Evolutionary conservation across 2,888 invertebrate genomes (phyloP), one percentile per base, ranked within the genome.

Genomic region (Trichopoda pennipes): DNA sequence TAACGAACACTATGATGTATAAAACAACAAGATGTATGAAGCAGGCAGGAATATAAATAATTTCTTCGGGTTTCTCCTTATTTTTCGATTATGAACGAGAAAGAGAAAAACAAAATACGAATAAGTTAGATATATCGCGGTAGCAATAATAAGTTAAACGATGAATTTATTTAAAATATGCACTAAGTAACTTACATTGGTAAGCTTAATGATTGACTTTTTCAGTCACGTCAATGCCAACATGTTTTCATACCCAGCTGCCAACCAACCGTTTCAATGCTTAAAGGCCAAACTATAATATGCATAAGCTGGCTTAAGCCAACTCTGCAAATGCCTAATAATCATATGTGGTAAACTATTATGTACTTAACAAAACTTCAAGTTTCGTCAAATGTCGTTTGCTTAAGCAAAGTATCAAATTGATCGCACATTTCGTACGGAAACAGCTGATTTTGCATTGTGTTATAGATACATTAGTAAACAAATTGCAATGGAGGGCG

Each of bases 191-290:
- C 86, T 89, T 86, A 87, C 89, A 89, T 88, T 86, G 88, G 87
- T 88, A 89, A 87, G 88, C 89, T 86, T 84, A 84, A 88, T 88
- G 88, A 89, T 89, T 88, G 89, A 87, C 86, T 88, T 88, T 88
- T 85, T 81, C 77, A 75, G 81, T 83, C 81, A 83, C 75, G 79
- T 69, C 75, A 80, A 77, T 63, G 79, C 79, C 66, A 83, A 77
- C 83, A 80, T 70, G 80, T 80, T 83, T 77, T 44, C 70, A 10
- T 68, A 79, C 14, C 75, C 38, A 72, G 72, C 79, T 70, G 8
- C 8, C 4, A 28, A 28, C 61, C 72, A 49, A 16, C 51, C 60
- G 78, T 83, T 80, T 49, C 28, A 63, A 78, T 66, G 70, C 49
- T 70, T 66, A 64, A 49, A 58, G 74, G 60, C 63, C 53, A 56